Evolutionary conservation across 2,113 vertebrate genomes (phyloP).

Genomic region (Ictalurus furcatus): DNA sequence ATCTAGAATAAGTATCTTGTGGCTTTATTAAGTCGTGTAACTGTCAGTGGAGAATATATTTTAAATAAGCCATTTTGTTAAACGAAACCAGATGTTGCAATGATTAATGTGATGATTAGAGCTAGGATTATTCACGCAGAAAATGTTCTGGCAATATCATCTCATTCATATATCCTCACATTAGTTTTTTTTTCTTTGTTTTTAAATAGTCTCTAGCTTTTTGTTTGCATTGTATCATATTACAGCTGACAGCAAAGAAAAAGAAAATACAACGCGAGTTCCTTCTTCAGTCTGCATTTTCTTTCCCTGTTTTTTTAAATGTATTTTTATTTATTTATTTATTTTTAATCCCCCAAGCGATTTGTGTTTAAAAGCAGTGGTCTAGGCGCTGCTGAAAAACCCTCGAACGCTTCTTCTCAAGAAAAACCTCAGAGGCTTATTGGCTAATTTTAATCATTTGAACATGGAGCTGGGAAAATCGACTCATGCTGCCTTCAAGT

Average conservation of each 20-base stretch:
- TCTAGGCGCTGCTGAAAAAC: neutral
- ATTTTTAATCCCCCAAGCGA: no score
- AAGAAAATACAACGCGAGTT: no score
- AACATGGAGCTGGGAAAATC: neutral
- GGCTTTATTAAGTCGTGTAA: neutral
- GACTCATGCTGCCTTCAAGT: neutral
- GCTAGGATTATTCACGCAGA: neutral
- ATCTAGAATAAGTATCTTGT: neutral
- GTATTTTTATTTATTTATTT: no score
- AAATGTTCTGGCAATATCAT: no score
- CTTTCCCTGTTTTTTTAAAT: neutral
- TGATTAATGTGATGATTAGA: neutral
- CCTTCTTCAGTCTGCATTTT: neutral
- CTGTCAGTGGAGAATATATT: neutral
- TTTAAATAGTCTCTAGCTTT: neutral
- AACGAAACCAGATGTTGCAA: neutral
- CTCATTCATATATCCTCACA: neutral
- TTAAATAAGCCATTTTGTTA: neutral
- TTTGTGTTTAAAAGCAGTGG: neutral
- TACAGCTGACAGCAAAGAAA: neutral
- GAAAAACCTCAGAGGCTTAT: neutral
- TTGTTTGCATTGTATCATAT: neutral
- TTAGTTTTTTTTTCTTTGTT: neutral
- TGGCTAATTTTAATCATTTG: neutral
- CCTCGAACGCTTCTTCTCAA: neutral